Conservation (phyloP, 30 jellyfish, hydroid and myxozoan genomes). For the Haliclystus octoradiatus region DNA sequence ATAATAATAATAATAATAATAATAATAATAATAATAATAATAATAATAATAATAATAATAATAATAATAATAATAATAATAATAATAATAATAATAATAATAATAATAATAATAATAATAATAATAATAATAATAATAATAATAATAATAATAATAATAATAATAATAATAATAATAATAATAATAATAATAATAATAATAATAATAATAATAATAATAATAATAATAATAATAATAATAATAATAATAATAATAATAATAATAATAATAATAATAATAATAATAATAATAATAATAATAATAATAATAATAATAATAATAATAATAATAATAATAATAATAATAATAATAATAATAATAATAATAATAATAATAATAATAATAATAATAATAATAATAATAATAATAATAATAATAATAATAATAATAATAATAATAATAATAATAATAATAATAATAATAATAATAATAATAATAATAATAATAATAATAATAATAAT, state of each 20-base stretch:
- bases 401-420: not conserved
- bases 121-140: not conserved
- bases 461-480: not conserved
- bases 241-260: not conserved
- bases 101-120: not conserved
- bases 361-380: not conserved
- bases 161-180: too few relatives aligned
- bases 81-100: not conserved
- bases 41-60: not conserved
- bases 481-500: not conserved
- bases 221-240: too few relatives aligned
- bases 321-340: not conserved
- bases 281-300: not conserved
- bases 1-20: not conserved
- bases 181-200: too few relatives aligned
- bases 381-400: not conserved
- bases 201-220: too few relatives aligned
- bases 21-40: not conserved
- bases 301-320: not conserved
- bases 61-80: not conserved
- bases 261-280: not conserved
- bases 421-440: not conserved
- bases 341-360: not conserved
- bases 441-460: not conserved
- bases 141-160: too few relatives aligned